A percentile compares a stretch with the other conserved stretches of the same genome.
phyloP scores from a whole-genome alignment of 2,797 vertebrate genomes.

The Liparis tanakae region DNA sequence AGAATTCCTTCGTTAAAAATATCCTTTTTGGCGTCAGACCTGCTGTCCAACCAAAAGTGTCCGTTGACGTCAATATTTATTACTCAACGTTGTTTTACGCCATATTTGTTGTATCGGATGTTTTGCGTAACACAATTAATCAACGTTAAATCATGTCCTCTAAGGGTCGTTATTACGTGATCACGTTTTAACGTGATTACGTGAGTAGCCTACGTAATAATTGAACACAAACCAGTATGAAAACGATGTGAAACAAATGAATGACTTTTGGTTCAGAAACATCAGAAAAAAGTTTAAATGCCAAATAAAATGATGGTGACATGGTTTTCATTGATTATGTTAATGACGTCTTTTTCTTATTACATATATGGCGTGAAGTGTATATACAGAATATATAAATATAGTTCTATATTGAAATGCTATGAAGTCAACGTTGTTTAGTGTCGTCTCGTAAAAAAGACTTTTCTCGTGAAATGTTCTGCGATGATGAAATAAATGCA shows the following conservation, averaged over 20 bases:
- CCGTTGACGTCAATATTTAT: no score
- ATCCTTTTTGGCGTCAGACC: background rate
- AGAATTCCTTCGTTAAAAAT: background rate
- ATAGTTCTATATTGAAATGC: background rate
- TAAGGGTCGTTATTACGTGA: no score
- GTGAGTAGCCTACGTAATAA: no score
- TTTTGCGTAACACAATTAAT: background rate
- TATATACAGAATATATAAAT: background rate
- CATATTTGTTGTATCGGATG: background rate
- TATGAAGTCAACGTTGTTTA: background rate
- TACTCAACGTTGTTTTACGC: background rate
- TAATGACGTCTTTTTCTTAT: no score
- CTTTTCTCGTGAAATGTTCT: background rate
- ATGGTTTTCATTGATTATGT: no score
- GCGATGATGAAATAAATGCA: background rate
- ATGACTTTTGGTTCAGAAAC: no score
- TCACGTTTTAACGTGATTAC: no score
- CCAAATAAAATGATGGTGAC: no score
- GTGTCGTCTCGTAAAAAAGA: background rate
- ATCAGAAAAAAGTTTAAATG: no score
- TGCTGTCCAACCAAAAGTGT: background rate
- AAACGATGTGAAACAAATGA: no score
- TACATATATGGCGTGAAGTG: background rate
- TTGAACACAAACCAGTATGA: no score
- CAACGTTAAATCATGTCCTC: no score